Evolutionary conservation across 2,888 invertebrate species (phyloP).

Genomic region (Deroplatys truncata): DNA sequence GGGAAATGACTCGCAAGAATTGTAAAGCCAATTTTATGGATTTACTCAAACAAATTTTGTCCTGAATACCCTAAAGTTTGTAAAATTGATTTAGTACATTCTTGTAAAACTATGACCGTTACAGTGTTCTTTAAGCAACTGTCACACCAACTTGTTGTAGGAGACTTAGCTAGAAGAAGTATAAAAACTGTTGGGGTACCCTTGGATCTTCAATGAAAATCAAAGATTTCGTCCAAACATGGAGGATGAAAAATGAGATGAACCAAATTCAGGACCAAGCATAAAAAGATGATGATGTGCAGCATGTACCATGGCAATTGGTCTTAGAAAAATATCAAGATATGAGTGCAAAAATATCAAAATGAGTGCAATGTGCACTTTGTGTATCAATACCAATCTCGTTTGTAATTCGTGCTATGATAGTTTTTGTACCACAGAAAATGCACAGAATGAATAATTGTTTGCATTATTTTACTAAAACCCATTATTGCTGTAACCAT

Average conservation of each 20-base stretch:
- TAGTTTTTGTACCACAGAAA: no score
- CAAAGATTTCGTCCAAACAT: constrained; percentile 18
- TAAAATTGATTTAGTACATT: no score
- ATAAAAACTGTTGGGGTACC: constrained; percentile 17
- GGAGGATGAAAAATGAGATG: not conserved
- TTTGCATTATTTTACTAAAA: no score
- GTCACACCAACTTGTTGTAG: constrained; percentile 29
- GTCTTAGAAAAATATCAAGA: constrained; percentile 25
- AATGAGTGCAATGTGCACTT: constrained; percentile 1
- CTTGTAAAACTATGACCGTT: no score
- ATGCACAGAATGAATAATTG: no score
- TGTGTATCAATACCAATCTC: constrained; percentile 26
- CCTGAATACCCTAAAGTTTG: no score
- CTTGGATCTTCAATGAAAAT: constrained; percentile 16
- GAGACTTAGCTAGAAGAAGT: constrained; percentile 24
- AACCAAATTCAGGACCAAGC: not conserved
- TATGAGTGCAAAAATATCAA: constrained; percentile 25
- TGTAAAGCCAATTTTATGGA: no score
- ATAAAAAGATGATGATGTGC: not conserved
- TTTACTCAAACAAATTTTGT: no score
- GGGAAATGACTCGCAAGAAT: no score
- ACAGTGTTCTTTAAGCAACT: constrained; percentile 30
- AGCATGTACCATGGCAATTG: constrained; percentile 20
- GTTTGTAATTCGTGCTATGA: not conserved
- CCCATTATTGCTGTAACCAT: no score